A percentile compares a stretch with the other conserved stretches of the same genome.
These are phyloP conservation scores for Bombus cullumanus DNA, from an alignment of 1,140 invertebrate genomes.

Conservation along the genomic window DNA sequence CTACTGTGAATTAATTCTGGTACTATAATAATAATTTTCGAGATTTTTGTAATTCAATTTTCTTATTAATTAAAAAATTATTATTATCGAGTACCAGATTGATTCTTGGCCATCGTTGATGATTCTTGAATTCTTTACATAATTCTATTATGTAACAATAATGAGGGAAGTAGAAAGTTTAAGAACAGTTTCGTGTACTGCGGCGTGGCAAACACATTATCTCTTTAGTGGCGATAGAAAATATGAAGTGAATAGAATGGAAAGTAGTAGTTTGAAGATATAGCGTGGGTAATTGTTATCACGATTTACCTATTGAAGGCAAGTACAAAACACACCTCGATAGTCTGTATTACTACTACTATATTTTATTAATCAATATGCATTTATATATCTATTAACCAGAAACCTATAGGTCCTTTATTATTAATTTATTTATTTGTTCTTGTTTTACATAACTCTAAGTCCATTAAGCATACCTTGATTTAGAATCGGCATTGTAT, in stretches of 20 bases:
- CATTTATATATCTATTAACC: too few relatives aligned
- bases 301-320: background rate
- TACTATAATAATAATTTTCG: too few relatives aligned
- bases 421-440: too few relatives aligned
- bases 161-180: background rate
- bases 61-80: too few relatives aligned
- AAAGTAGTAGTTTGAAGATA: background rate
- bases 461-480: background rate
- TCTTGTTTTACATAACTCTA: background rate
- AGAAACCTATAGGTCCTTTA: too few relatives aligned
- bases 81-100: too few relatives aligned
- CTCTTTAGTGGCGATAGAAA: background rate
- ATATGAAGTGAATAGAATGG: background rate
- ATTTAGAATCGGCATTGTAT: background rate
- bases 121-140: background rate
- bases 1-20: background rate
- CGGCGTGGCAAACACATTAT: background rate
- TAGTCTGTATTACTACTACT: too few relatives aligned
- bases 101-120: background rate
- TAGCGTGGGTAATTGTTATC: background rate
- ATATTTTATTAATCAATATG: too few relatives aligned
- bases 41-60: too few relatives aligned
- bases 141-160: background rate
- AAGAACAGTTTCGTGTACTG: background rate
- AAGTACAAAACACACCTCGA: background rate